Evolutionary conservation across 1,140 invertebrate genomes (phyloP).

Genomic region (Drosophila melanogaster): Release_6_plus_ISO1_MT NC_004354.4:14908001-14908500

Average conservation of each 20-base stretch:
- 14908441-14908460: no score
- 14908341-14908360: no score
- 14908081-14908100: conserved; percentile 87
- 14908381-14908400: no score
- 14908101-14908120: conserved; percentile 69
- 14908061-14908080: conserved; percentile 82
- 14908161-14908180: conserved; percentile 89
- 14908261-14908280: conserved; percentile 85
- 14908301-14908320: neutral
- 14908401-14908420: no score
- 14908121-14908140: conserved; percentile 89
- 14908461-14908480: no score
- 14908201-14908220: conserved; percentile 86
- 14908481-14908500: no score
- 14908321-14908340: neutral
- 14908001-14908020: conserved; percentile 79
- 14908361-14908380: no score
- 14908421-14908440: no score
- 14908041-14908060: conserved; percentile 72
- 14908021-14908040: conserved; percentile 78
- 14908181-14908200: conserved; percentile 86
- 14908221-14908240: conserved; percentile 88
- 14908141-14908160: conserved; percentile 91
- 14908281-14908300: conserved; percentile 83
- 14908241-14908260: conserved; percentile 87